phyloP scores from a whole-genome alignment of 1,140 invertebrate species.

The Leptinotarsa lineolata region DNA sequence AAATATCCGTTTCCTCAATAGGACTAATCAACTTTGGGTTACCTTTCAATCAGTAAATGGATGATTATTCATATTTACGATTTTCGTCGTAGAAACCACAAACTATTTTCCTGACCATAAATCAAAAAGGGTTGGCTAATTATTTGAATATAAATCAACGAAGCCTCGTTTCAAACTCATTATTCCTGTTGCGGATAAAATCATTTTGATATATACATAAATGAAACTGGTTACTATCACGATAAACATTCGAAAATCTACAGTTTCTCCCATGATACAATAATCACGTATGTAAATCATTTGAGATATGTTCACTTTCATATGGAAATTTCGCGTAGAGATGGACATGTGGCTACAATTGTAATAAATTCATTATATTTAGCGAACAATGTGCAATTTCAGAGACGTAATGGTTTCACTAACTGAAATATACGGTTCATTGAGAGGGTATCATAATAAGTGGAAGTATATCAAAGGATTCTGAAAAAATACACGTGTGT shows the following conservation, averaged over 20 bases:
- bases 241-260: slow-evolving; percentile 4
- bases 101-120: background rate
- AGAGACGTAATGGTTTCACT: slow-evolving; percentile 2
- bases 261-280: background rate
- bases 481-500: background rate
- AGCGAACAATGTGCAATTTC: slow-evolving; percentile 1
- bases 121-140: background rate
- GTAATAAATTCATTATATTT: background rate
- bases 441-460: too few relatives aligned
- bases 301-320: slow-evolving; percentile 1
- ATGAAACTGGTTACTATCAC: background rate
- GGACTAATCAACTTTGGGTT: too few relatives aligned
- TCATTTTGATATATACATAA: slow-evolving; percentile 5
- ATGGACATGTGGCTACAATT: slow-evolving; percentile 6
- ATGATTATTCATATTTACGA: too few relatives aligned
- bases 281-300: slow-evolving; percentile 6
- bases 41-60: too few relatives aligned
- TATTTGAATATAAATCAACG: background rate
- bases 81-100: too few relatives aligned
- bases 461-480: background rate
- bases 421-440: background rate
- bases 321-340: background rate
- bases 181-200: background rate
- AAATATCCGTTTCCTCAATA: too few relatives aligned
- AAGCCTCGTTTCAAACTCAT: background rate